Percentiles rank a stretch among this genome's conserved stretches.
These are phyloP conservation scores for Lordiphosa collinella DNA, from an alignment of 1,140 invertebrate genomes.

Conservation along the genomic window DNA sequence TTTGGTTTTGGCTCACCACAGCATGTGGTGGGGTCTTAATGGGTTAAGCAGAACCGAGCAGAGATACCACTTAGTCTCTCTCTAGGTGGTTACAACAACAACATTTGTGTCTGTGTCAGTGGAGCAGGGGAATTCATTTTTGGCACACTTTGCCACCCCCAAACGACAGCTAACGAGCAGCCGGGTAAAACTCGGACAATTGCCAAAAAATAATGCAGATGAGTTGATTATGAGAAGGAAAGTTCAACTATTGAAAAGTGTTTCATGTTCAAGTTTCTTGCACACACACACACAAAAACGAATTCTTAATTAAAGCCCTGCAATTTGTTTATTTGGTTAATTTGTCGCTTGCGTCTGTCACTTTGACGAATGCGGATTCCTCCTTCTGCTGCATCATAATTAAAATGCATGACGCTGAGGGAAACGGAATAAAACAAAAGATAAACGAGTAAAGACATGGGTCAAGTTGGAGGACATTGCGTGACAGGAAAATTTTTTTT, in stretches of 20 bases:
- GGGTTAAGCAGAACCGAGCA: conserved; percentile 49
- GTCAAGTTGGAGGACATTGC: conserved; percentile 63
- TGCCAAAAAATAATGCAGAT: conserved; percentile 67
- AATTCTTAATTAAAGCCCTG: conserved; percentile 53
- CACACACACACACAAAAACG: neutral
- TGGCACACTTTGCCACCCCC: conserved; percentile 66
- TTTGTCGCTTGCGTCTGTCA: conserved; percentile 54
- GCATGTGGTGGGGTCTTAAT: conserved; percentile 66
- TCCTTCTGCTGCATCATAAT: conserved; percentile 55
- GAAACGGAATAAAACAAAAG: conserved; percentile 29
- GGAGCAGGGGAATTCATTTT: conserved; percentile 47
- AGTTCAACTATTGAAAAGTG: conserved; percentile 23
- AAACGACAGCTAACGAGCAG: conserved; percentile 52
- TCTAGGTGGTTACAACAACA: conserved; percentile 67
- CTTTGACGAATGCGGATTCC: conserved; percentile 49
- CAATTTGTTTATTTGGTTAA: conserved; percentile 71
- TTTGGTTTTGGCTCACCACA: conserved; percentile 64
- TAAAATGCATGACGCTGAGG: conserved; percentile 57
- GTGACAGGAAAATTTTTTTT: conserved; percentile 11
- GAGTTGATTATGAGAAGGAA: conserved; percentile 66
- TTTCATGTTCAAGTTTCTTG: conserved; percentile 49
- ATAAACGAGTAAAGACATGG: conserved; percentile 44
- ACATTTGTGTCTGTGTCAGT: conserved; percentile 49
- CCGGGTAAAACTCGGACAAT: conserved; percentile 61
- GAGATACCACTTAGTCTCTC: conserved; percentile 63